These are phyloP conservation scores for Chymomyza caudatula DNA, from an alignment of 2,888 invertebrate genomes.

Conservation along the genomic window DNA sequence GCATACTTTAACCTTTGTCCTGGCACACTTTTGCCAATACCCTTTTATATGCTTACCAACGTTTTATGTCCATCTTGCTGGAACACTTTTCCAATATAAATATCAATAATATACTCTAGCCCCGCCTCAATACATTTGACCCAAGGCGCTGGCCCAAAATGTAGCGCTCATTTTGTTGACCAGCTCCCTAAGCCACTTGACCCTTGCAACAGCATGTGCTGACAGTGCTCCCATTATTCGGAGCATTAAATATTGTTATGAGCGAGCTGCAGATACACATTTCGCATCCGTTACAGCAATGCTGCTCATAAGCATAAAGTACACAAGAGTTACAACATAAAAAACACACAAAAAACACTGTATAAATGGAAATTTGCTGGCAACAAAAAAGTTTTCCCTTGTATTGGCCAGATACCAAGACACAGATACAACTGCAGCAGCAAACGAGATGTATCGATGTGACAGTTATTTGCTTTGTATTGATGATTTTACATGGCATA, in stretches of 20 bases:
- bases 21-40: neutral
- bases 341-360: slow-evolving; percentile 33
- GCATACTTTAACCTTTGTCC: no score
- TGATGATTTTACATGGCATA: slow-evolving; percentile 62
- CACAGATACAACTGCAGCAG: neutral
- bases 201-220: neutral
- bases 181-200: neutral
- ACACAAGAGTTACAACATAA: slow-evolving; percentile 33
- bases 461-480: slow-evolving; percentile 69
- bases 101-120: neutral
- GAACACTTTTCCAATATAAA: neutral
- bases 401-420: neutral
- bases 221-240: neutral
- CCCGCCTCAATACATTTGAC: neutral
- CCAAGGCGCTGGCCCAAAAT: neutral
- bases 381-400: neutral
- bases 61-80: neutral
- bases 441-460: slow-evolving; percentile 13
- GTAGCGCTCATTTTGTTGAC: neutral
- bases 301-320: slow-evolving; percentile 58
- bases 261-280: neutral
- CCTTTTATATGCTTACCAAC: neutral
- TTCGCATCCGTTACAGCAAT: neutral
- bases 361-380: neutral
- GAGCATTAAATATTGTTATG: neutral